These are phyloP conservation scores for Cryptotis parvus DNA, from an alignment of 2,113 vertebrate genomes.

Conservation along the genomic window DNA sequence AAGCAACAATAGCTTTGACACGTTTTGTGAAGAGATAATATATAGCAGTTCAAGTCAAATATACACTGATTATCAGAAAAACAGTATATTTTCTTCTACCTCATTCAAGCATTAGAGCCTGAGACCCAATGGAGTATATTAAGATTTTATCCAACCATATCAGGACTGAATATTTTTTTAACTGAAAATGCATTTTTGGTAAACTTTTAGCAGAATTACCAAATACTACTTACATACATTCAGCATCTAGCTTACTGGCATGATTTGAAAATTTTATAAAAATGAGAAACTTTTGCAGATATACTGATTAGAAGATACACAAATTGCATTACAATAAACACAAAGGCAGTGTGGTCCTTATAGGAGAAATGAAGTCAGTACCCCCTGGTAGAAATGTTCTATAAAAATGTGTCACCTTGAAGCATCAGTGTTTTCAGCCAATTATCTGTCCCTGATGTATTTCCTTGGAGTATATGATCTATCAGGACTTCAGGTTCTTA, in stretches of 20 bases:
- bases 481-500: constrained; percentile 82
- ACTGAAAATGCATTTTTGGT: constrained; percentile 67
- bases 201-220: constrained; percentile 66
- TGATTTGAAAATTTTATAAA: constrained; percentile 80
- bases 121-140: constrained; percentile 70
- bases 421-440: constrained; percentile 82
- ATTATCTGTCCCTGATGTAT: constrained; percentile 84
- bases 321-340: constrained; percentile 81
- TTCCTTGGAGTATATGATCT: constrained; percentile 79
- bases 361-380: constrained; percentile 77
- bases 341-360: constrained; percentile 85
- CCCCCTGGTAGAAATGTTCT: constrained; percentile 78
- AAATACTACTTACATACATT: constrained; percentile 85
- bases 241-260: constrained; percentile 84
- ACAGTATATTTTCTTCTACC: constrained; percentile 73
- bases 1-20: constrained; percentile 55
- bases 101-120: constrained; percentile 70
- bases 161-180: constrained; percentile 76
- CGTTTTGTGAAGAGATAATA: constrained; percentile 71
- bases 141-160: constrained; percentile 72
- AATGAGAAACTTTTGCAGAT: constrained; percentile 75
- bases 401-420: constrained; percentile 84
- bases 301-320: constrained; percentile 74
- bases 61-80: constrained; percentile 74
- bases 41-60: constrained; percentile 79